These are phyloP conservation scores for Diglossa brunneiventris DNA, from an alignment of 2,113 vertebrate species.

Conservation along the genomic window DNA sequence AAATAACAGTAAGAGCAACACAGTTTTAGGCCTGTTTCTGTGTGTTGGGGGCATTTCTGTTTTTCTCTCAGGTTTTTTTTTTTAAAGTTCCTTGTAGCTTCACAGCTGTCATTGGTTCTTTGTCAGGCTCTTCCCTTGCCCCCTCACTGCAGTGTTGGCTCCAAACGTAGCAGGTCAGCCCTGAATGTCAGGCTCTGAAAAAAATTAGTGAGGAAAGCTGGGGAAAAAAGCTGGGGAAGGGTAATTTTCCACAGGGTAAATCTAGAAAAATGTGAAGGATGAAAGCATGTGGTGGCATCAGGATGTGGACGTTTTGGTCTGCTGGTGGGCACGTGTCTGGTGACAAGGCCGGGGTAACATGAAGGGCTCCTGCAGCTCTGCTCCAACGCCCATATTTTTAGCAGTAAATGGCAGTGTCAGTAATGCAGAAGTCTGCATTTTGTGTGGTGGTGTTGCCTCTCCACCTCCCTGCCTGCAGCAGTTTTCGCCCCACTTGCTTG, in stretches of 20 bases:
- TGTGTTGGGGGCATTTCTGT: not conserved
- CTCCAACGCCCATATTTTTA: not conserved
- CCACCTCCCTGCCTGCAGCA: not conserved
- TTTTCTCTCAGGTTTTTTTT: not conserved
- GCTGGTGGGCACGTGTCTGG: fast-evolving
- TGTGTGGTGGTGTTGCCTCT: not conserved
- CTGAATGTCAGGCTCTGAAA: not conserved
- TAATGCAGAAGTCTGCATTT: not conserved
- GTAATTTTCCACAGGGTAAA: not conserved
- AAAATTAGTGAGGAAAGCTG: not conserved
- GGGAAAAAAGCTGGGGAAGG: no score
- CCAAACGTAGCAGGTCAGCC: not conserved
- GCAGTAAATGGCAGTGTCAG: not conserved
- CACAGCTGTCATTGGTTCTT: not conserved
- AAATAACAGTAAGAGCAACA: fast-evolving
- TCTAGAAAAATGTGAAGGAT: not conserved
- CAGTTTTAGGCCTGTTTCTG: fast-evolving
- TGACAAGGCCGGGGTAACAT: not conserved
- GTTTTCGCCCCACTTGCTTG: not conserved
- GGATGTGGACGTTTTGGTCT: not conserved
- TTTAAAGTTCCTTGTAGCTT: not conserved
- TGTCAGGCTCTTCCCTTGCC: not conserved
- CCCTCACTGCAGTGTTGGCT: not conserved
- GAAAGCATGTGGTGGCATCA: not conserved
- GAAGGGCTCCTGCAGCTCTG: not conserved